Evolutionary conservation across 2,888 invertebrate species (phyloP).

Genomic region (Spodoptera picta): DNA sequence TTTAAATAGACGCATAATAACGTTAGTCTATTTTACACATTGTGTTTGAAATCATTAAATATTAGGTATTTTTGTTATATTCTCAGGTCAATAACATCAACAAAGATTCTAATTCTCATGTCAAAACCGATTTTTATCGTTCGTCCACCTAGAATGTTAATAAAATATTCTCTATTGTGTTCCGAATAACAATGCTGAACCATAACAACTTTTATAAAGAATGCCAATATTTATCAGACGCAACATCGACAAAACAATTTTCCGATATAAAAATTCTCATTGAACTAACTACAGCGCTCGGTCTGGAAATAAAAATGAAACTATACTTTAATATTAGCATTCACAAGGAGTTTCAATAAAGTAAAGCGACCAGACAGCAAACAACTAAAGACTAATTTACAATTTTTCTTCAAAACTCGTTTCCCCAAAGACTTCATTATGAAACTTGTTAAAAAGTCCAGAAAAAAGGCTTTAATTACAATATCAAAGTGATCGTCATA

Average conservation of each 20-base stretch:
- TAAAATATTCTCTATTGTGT: too few species aligned
- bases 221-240: constrained; percentile 1
- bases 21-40: too few species aligned
- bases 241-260: constrained; percentile 22
- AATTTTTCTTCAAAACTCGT: constrained; percentile 33
- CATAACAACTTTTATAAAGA: background rate
- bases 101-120: too few species aligned
- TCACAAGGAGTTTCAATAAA: constrained; percentile 31
- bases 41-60: too few species aligned
- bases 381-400: constrained; percentile 42
- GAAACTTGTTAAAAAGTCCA: constrained; percentile 40
- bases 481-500: constrained; percentile 61
- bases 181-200: background rate
- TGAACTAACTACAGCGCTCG: constrained; percentile 11
- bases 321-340: constrained; percentile 30
- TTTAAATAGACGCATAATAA: too few species aligned
- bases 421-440: constrained; percentile 35
- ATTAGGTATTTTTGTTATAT: too few species aligned
- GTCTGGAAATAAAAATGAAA: constrained; percentile 17
- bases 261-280: constrained; percentile 13
- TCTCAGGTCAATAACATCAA: too few species aligned
- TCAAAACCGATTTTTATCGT: too few species aligned
- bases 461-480: constrained; percentile 58
- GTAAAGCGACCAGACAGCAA: constrained; percentile 16
- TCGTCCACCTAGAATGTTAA: too few species aligned